Conservation (phyloP, 37 sponge, comb jelly and placozoan species). For the Axinella damicornis region DNA sequence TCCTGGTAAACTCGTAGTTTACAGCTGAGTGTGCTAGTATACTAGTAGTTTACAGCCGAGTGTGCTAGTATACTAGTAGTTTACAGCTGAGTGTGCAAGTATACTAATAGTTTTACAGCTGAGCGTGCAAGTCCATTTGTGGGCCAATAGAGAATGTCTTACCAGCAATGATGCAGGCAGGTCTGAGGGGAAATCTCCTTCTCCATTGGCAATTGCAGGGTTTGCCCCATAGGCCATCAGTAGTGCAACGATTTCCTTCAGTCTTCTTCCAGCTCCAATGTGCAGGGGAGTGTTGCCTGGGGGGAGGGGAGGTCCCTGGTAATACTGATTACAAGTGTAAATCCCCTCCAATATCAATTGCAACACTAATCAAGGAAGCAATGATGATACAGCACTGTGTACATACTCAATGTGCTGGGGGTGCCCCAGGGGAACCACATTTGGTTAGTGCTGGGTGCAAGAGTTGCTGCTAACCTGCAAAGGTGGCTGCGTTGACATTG, state of each 20-base stretch:
- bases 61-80: too few species aligned
- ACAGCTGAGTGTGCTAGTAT: too few species aligned
- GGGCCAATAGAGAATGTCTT: too few species aligned
- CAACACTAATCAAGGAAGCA: too few species aligned
- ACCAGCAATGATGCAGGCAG: conserved; percentile 82
- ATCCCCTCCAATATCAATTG: too few species aligned
- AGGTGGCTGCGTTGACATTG: conserved; percentile 79
- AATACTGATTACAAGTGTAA: neutral
- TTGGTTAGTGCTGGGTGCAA: too few species aligned
- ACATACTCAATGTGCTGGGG: neutral
- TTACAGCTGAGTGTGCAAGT: too few species aligned
- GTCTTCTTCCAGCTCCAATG: conserved; percentile 81
- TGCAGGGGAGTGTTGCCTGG: conserved; percentile 92
- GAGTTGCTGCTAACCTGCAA: conserved; percentile 57
- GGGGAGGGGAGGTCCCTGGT: neutral
- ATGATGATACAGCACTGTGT: too few species aligned
- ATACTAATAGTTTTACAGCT: too few species aligned
- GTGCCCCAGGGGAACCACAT: neutral
- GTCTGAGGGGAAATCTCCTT: conserved; percentile 84
- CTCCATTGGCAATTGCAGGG: conserved; percentile 82
- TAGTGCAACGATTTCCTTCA: conserved; percentile 89
- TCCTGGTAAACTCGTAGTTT: too few species aligned
- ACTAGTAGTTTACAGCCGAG: too few species aligned
- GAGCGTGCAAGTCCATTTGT: too few species aligned
- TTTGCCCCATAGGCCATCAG: conserved; percentile 90